phyloP scores from a whole-genome alignment of 1,140 invertebrate species.

The Chionoecetes opilio region DNA sequence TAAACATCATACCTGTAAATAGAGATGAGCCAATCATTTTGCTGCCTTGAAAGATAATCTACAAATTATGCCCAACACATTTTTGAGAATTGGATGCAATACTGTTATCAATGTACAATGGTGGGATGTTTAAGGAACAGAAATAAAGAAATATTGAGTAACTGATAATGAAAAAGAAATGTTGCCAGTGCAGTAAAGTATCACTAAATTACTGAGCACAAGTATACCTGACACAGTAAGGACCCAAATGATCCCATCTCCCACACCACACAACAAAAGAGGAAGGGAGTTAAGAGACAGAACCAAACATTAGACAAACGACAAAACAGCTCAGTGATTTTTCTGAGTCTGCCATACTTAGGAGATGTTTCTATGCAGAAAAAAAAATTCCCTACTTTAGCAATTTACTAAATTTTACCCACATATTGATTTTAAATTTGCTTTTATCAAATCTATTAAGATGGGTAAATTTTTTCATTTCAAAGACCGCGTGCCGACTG shows the following conservation, averaged over 20 bases:
- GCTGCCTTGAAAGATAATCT: conserved; percentile 57
- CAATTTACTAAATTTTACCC: no score
- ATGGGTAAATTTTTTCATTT: no score
- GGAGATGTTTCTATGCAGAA: no score
- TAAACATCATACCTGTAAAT: conserved; percentile 40
- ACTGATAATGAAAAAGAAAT: background rate
- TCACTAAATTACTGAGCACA: background rate
- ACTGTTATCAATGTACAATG: background rate
- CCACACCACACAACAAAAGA: background rate
- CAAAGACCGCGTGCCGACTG: no score
- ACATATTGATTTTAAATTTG: no score
- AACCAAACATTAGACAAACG: no score
- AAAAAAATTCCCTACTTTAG: no score
- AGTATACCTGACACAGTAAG: background rate
- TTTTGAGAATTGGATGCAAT: background rate
- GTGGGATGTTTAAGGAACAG: background rate
- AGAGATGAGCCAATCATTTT: conserved; percentile 58
- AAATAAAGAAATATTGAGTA: background rate
- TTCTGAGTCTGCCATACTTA: no score
- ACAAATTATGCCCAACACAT: conserved; percentile 14
- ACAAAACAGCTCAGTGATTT: no score
- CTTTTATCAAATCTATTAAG: no score
- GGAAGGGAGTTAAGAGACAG: background rate
- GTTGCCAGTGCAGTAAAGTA: background rate
- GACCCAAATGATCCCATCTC: background rate